These are phyloP conservation scores for Diabrotica balteata DNA, from an alignment of 2,888 invertebrate species.

Conservation along the genomic window DNA sequence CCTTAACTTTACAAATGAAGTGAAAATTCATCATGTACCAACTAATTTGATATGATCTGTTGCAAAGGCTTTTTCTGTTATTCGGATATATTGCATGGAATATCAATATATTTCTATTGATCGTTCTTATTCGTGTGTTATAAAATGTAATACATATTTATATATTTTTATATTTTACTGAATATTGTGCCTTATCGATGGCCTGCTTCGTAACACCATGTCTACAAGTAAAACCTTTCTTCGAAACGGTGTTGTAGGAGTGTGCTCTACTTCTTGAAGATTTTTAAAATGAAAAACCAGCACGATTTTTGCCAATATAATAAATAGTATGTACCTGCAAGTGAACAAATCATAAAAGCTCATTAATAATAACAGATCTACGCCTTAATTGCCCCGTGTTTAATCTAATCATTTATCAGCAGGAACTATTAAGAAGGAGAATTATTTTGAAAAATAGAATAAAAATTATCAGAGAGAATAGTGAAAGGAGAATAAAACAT, in stretches of 20 bases:
- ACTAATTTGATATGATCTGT: no score
- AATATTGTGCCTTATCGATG: background rate
- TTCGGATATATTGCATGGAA: no score
- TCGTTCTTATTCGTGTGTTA: no score
- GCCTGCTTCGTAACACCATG: constrained; percentile 23
- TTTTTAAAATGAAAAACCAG: constrained; percentile 46
- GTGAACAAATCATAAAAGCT: constrained; percentile 41
- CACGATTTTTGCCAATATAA: constrained; percentile 40
- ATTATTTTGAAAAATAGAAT: background rate
- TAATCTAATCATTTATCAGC: constrained; percentile 45
- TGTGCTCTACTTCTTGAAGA: constrained; percentile 46
- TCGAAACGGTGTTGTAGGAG: constrained; percentile 44
- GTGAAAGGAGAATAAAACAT: constrained; percentile 1
- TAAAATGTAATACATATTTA: no score
- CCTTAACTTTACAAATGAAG: no score
- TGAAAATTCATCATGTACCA: no score
- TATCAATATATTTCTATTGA: no score
- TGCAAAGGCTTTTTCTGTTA: no score
- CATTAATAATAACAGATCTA: constrained; percentile 41
- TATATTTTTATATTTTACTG: no score
- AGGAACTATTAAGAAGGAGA: constrained; percentile 14
- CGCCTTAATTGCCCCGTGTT: constrained; percentile 43
- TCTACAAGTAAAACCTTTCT: constrained; percentile 31
- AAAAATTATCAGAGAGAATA: background rate
- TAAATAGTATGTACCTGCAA: constrained; percentile 39